phyloP scores from a whole-genome alignment of 2,113 vertebrate genomes.

The Hystrix cristata region DNA sequence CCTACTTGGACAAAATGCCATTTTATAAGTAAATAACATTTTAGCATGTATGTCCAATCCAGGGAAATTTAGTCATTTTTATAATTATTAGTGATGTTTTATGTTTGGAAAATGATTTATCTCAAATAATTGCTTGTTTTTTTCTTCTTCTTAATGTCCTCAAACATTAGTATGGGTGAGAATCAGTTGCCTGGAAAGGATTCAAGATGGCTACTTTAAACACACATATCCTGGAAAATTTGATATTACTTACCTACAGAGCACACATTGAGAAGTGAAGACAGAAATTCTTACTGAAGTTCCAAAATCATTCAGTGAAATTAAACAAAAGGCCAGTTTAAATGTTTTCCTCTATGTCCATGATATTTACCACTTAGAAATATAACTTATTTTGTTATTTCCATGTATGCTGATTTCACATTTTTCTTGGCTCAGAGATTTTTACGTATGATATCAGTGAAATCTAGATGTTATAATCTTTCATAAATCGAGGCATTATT shows the following conservation, averaged over 20 bases:
- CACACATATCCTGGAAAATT: not conserved
- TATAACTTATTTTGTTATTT: not conserved
- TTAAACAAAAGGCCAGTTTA: not conserved
- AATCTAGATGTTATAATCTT: not conserved
- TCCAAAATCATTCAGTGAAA: not conserved
- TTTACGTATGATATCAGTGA: constrained; percentile 25
- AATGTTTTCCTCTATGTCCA: not conserved
- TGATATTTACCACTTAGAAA: not conserved
- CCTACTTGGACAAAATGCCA: not conserved
- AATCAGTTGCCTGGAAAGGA: not conserved
- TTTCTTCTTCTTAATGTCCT: not conserved
- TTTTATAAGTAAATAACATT: not conserved
- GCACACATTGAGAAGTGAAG: not conserved
- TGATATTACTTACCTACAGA: not conserved
- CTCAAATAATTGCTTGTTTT: not conserved
- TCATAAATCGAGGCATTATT: not conserved
- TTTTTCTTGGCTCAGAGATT: not conserved
- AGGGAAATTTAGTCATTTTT: not conserved
- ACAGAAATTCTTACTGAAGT: not conserved
- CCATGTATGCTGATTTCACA: not conserved
- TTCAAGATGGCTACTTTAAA: not conserved
- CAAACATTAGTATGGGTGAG: not conserved
- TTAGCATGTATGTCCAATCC: not conserved
- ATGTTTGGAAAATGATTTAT: not conserved
- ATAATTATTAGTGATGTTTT: not conserved